These are phyloP conservation scores for Phrynocephalus guinanensis DNA, from an alignment of 2,797 vertebrate species.

Conservation along the genomic window DNA sequence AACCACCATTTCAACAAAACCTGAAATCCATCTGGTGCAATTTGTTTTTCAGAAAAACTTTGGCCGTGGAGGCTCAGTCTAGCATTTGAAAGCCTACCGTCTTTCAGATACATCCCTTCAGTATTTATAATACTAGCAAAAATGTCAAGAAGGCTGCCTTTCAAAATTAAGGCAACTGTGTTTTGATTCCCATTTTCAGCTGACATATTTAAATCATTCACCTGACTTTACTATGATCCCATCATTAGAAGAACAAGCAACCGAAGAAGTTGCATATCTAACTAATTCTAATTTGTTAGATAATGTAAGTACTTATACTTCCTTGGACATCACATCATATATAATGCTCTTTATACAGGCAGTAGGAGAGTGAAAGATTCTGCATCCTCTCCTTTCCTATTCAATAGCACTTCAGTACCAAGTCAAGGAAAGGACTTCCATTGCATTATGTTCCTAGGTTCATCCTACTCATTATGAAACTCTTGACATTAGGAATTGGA, in stretches of 20 bases:
- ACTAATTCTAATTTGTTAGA: conserved; percentile 40
- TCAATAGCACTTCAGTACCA: background rate
- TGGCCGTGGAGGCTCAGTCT: conserved; percentile 43
- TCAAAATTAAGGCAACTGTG: conserved; percentile 67
- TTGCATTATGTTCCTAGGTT: conserved; percentile 75
- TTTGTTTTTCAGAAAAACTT: conserved; percentile 27
- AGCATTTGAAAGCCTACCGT: conserved; percentile 8
- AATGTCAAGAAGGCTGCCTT: conserved; percentile 63
- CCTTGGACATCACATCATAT: conserved; percentile 48
- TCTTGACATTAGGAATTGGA: conserved; percentile 91
- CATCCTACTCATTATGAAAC: conserved; percentile 88
- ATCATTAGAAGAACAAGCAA: conserved; percentile 31
- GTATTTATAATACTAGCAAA: conserved; percentile 53
- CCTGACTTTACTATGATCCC: background rate
- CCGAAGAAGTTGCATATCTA: background rate
- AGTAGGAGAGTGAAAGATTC: conserved; percentile 64
- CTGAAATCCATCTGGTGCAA: conserved; percentile 11
- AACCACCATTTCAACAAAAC: conserved; percentile 58
- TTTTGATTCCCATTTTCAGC: conserved; percentile 56
- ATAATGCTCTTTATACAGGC: conserved; percentile 28
- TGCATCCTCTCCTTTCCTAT: conserved; percentile 56
- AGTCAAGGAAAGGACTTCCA: background rate
- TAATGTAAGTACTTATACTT: conserved; percentile 39
- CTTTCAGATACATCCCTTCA: conserved; percentile 56
- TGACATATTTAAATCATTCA: conserved; percentile 24